Percentiles rank a stretch among this genome's conserved stretches.
phyloP scores from a whole-genome alignment of 2,888 invertebrate genomes.

The Heterodera filipjevi region DNA sequence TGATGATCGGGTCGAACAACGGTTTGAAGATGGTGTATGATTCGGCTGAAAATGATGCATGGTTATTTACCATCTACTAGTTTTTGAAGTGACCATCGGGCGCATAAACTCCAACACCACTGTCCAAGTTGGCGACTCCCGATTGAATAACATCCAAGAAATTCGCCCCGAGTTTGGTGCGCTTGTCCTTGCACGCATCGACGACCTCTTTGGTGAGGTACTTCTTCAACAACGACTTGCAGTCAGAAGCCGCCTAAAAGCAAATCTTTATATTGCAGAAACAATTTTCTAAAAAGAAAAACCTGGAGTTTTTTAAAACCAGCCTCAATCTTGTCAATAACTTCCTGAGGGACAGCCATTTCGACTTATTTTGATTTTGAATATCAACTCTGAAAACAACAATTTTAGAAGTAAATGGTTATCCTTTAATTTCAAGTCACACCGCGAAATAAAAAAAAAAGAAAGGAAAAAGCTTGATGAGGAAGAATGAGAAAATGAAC shows the following conservation, averaged over 20 bases:
- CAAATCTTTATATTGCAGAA: neutral
- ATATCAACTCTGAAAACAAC: too few species aligned
- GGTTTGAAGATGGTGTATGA: slow-evolving; percentile 87
- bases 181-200: slow-evolving; percentile 78
- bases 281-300: slow-evolving; percentile 22
- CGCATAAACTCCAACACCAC: slow-evolving; percentile 84
- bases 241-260: slow-evolving; percentile 71
- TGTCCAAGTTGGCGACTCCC: slow-evolving; percentile 88
- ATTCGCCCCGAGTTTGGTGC: slow-evolving; percentile 89
- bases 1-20: slow-evolving; percentile 95
- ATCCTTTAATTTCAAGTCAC: too few species aligned
- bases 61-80: too few species aligned
- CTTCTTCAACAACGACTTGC: slow-evolving; percentile 94
- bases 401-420: too few species aligned
- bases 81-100: slow-evolving; percentile 35
- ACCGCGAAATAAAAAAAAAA: too few species aligned
- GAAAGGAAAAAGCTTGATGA: too few species aligned
- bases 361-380: neutral
- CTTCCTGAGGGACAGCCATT: slow-evolving; percentile 36
- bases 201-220: slow-evolving; percentile 80
- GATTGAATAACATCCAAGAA: slow-evolving; percentile 84
- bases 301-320: slow-evolving; percentile 62
- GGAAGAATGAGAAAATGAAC: too few species aligned
- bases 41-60: slow-evolving; percentile 73
- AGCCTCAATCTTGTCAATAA: slow-evolving; percentile 56